Evolutionary conservation across 2,888 invertebrate genomes (phyloP).

Genomic region (Xanthia icteritia): DNA sequence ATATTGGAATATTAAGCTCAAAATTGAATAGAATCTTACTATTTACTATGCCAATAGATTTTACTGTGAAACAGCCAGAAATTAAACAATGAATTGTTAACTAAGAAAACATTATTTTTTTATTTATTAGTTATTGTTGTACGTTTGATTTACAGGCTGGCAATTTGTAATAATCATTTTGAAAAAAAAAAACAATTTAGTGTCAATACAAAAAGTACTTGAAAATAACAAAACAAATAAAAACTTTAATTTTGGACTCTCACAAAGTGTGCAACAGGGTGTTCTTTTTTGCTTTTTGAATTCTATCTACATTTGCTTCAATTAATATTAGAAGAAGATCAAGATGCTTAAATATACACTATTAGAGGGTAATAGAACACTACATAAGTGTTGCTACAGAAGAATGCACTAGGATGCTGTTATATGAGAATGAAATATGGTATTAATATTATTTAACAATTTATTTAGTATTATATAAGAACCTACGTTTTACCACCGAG

Average conservation of each 20-base stretch:
- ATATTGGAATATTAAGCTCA: conserved; percentile 38
- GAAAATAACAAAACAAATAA: neutral
- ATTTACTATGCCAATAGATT: conserved; percentile 45
- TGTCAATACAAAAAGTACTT: conserved; percentile 21
- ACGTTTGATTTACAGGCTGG: conserved; percentile 55
- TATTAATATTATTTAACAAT: conserved; percentile 49
- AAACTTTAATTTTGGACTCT: conserved; percentile 20
- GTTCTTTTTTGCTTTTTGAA: conserved; percentile 16
- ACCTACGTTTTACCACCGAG: conserved; percentile 40
- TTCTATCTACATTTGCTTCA: conserved; percentile 42
- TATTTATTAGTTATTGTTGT: conserved; percentile 10
- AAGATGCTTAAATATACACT: conserved; percentile 64
- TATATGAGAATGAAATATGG: conserved; percentile 59
- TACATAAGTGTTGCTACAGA: conserved; percentile 62
- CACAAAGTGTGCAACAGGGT: conserved; percentile 30
- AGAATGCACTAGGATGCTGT: conserved; percentile 64
- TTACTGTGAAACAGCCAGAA: conserved; percentile 41
- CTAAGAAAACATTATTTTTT: conserved; percentile 9
- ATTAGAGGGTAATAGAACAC: conserved; percentile 54
- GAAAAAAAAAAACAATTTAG: conserved; percentile 8
- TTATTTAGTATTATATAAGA: conserved; percentile 54
- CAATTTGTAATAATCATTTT: conserved; percentile 5
- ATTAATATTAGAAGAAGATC: conserved; percentile 32
- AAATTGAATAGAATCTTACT: conserved; percentile 34
- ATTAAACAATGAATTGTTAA: conserved; percentile 40